Evolutionary conservation across 2,797 vertebrate species (phyloP).

Genomic region (Sarcoramphus papa): DNA sequence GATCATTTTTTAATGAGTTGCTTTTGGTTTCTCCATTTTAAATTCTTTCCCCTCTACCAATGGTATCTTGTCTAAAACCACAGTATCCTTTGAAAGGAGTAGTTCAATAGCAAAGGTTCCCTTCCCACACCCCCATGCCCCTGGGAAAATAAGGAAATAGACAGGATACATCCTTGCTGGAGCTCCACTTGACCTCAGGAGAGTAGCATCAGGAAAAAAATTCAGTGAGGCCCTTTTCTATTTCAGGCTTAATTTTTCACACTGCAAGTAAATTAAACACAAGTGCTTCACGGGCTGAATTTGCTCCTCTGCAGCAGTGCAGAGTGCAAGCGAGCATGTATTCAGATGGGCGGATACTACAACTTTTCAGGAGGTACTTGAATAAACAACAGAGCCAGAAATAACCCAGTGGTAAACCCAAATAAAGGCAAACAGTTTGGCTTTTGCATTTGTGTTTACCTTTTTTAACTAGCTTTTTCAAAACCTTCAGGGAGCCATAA

Average conservation of each 20-base stretch:
- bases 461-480: neutral
- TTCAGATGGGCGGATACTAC: neutral
- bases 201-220: neutral
- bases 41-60: neutral
- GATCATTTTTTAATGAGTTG: neutral
- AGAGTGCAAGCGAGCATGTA: neutral
- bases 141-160: neutral
- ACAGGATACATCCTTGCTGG: neutral
- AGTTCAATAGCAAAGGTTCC: neutral
- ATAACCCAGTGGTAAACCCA: neutral
- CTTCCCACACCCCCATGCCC: fast-evolving
- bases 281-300: neutral
- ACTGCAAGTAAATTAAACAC: neutral
- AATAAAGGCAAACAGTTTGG: neutral
- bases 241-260: neutral
- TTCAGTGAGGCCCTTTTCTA: neutral
- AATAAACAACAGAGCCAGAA: conserved; percentile 10
- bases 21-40: neutral
- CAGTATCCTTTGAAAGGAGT: neutral
- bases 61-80: neutral
- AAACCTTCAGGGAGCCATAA: neutral
- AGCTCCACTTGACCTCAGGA: neutral
- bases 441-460: neutral
- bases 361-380: neutral
- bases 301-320: neutral